Evolutionary conservation across 2,797 vertebrate genomes (phyloP), one percentile per base, ranked within the genome.

Genomic region (Tarsius wallacei): DNA sequence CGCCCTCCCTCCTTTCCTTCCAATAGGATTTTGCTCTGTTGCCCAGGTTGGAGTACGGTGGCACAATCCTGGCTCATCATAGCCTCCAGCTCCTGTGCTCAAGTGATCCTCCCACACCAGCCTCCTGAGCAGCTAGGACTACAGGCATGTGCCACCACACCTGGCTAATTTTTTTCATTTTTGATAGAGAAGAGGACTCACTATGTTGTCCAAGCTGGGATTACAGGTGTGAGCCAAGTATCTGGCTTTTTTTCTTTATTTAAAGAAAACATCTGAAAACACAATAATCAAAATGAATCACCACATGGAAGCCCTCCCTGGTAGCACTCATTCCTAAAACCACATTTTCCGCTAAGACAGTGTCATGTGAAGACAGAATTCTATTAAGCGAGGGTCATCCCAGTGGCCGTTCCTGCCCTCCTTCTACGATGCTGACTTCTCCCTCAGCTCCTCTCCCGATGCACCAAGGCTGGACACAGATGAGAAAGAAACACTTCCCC

Each of bases 381-480:
- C 61, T 74, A 0, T 64, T 49, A 78, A 42, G 42, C 15, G 6
- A 13, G 1, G 19, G 15, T 0, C 12, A 16, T 51, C 47, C 47
- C 61, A 3, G 33, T 53, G 24, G 86, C 71, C 53, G 33, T 36
- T 3, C 1, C 31, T 16, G 28, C 24, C 78, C 28, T 13, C 66
- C n/a, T 3, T 33, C 10, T 2, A 4, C 61, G 59, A 7, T 10
- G 55, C 13, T 1, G 0, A 22, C 71, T 61, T 68, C 13, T 5
- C 3, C 63, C 68, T 81, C 31, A 8, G 64, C 64, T 61, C 70
- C 64, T n/a, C 73, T 71, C 78, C 26, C 70, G 76, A 74, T 5
- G 28, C 31, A n/a, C 82, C 90, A 68, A 83, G 91, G 63, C 84
- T 61, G n/a, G 42, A 91, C 51, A 71, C 63, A 89, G 68, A 91